Evolutionary conservation across 2,797 vertebrate genomes (phyloP), one percentile per base, ranked within the genome.

Genomic region (Spinus pinus): DNA sequence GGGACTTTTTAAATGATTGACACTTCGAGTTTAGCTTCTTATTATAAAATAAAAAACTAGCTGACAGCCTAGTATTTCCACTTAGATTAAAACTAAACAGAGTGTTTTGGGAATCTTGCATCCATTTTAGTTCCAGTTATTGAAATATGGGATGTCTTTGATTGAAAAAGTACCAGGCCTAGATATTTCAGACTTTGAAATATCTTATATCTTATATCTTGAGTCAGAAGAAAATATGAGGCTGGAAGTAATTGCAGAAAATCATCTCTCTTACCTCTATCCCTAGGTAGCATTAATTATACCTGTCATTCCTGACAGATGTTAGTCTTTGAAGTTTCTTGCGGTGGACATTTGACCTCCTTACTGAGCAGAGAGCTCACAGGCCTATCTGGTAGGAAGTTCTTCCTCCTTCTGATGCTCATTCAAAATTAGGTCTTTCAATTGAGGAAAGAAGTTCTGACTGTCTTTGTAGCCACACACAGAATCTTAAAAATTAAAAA

Each of bases 71-170:
- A 61, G 9, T 61, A 41, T 61, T 61, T 61, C 37, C 27, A 61
- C 27, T 41, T 22, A 41, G 13, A 41, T 47, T 56, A 53, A 83
- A 88, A 60, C 14, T 39, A 39, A 88, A 37, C 8, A 31, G 31
- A 53, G 5, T 49, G 22, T 73, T 86, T 50, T 42, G 10, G 39
- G 22, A 88, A 50, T 56, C 33, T 35, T 82, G 31, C 7, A 39
- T 67, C 42, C 12, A 4, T 61, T 79, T 81, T 33, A 30, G 21
- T 79, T 17, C 7, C 42, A 27, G 35, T 72, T 85, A 60, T 1
- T 1, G 6, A 56, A 33, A n/a, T 53, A 49, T 1, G 0, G 30
- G 51, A 78, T 0, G 1, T 39, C 15, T 81, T 77, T 42, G 24
- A 69, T 80, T 79, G 10, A 33, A 60, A 50, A 81, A 64, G 8